Evolutionary conservation across 1,140 invertebrate genomes (phyloP).

Genomic region (Macrosteles quadrilineatus): DNA sequence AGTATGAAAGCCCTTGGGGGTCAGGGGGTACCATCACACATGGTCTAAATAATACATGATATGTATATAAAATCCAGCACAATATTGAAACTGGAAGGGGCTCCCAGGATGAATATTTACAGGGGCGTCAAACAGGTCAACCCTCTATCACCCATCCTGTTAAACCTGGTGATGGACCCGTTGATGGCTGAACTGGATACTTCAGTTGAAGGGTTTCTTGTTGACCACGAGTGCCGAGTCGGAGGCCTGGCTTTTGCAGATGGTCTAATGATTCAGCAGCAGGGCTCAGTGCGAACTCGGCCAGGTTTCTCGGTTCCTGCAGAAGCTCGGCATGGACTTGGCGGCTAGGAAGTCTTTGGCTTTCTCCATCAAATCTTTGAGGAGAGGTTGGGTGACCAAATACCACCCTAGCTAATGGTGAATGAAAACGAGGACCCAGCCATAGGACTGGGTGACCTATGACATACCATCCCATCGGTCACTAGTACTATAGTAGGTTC

Average conservation of each 20-base stretch:
- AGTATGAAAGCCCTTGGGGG: background rate
- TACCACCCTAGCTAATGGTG: background rate
- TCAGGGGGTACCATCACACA: background rate
- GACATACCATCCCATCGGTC: background rate
- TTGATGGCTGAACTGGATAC: background rate
- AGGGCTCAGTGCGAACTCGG: background rate
- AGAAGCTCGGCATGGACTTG: background rate
- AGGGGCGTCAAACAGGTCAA: background rate
- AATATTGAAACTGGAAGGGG: background rate
- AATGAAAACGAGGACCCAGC: background rate
- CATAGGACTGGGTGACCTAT: too few species aligned
- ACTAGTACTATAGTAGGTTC: too few species aligned
- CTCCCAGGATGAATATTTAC: background rate
- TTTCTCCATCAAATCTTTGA: background rate
- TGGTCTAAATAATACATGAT: background rate
- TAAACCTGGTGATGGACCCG: constrained; percentile 1
- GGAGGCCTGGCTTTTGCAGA: background rate
- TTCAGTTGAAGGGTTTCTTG: background rate
- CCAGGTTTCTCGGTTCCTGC: background rate
- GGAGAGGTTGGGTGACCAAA: background rate
- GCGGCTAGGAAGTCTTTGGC: background rate
- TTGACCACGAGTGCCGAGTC: background rate
- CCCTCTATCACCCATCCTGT: background rate
- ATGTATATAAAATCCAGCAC: background rate
- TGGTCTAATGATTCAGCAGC: background rate